These are phyloP conservation scores for Mesocentrotus franciscanus DNA, from an alignment of 53 echinoderm and acorn worm genomes.

Conservation along the genomic window DNA sequence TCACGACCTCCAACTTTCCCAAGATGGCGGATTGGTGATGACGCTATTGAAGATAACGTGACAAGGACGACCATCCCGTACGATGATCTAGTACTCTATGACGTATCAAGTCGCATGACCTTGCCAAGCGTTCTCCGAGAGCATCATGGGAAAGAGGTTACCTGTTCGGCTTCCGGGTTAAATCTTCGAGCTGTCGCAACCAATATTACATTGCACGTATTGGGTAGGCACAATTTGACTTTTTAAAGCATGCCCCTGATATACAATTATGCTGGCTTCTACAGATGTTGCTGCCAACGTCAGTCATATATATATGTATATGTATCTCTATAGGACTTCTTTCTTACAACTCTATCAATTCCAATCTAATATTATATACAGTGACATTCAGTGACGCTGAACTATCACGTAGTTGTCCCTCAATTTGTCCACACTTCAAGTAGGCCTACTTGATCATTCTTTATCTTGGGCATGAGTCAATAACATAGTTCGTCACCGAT, in stretches of 20 bases:
- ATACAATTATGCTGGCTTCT: too few species aligned
- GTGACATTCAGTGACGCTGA: too few species aligned
- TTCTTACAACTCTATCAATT: too few species aligned
- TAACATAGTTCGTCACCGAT: too few species aligned
- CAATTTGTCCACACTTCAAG: too few species aligned
- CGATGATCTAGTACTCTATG: neutral
- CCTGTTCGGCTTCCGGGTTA: neutral
- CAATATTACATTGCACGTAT: neutral
- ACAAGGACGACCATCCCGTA: neutral
- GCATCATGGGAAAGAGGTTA: neutral
- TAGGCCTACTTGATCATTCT: too few species aligned
- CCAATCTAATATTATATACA: too few species aligned
- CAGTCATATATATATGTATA: too few species aligned
- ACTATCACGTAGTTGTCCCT: too few species aligned
- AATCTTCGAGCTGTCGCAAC: neutral
- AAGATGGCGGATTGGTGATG: slow-evolving; percentile 15
- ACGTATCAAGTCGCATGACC: neutral
- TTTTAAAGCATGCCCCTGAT: neutral
- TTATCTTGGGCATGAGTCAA: too few species aligned
- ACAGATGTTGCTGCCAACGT: too few species aligned
- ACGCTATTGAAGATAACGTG: neutral
- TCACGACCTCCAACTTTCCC: neutral
- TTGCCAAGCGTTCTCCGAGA: neutral
- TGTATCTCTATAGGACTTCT: too few species aligned
- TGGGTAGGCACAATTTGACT: neutral